Evolutionary conservation across 2,113 vertebrate genomes (phyloP).

Genomic region (Phocoena sinus): DNA sequence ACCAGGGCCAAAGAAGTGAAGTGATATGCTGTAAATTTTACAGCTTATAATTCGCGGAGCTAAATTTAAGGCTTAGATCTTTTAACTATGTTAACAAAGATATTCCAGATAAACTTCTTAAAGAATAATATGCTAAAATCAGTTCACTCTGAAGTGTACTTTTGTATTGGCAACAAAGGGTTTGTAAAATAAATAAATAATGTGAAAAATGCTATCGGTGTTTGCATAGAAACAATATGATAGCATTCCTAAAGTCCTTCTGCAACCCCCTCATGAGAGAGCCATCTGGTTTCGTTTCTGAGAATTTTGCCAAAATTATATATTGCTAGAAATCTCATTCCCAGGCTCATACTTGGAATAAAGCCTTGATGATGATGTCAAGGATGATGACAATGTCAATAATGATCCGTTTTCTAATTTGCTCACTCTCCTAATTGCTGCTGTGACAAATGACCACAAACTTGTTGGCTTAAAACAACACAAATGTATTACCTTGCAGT

Average conservation of each 20-base stretch:
- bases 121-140: slow-evolving; percentile 23
- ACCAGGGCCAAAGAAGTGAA: slow-evolving; percentile 24
- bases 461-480: background rate
- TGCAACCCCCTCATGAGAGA: background rate
- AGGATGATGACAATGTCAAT: background rate
- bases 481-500: background rate
- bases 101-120: slow-evolving; percentile 23
- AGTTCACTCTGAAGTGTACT: slow-evolving; percentile 9
- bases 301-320: background rate
- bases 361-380: background rate
- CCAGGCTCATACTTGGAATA: background rate
- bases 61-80: slow-evolving; percentile 28
- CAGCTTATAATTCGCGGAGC: background rate
- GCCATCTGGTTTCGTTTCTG: slow-evolving; percentile 21
- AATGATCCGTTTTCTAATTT: background rate
- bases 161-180: slow-evolving; percentile 1
- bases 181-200: slow-evolving; percentile 35
- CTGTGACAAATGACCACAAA: background rate
- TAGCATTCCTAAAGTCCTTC: background rate
- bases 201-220: background rate
- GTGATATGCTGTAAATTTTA: background rate
- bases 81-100: slow-evolving; percentile 35
- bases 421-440: background rate
- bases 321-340: background rate
- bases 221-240: background rate